phyloP scores from a whole-genome alignment of 2,888 invertebrate species.

The Temnothorax unifasciatus region DNA sequence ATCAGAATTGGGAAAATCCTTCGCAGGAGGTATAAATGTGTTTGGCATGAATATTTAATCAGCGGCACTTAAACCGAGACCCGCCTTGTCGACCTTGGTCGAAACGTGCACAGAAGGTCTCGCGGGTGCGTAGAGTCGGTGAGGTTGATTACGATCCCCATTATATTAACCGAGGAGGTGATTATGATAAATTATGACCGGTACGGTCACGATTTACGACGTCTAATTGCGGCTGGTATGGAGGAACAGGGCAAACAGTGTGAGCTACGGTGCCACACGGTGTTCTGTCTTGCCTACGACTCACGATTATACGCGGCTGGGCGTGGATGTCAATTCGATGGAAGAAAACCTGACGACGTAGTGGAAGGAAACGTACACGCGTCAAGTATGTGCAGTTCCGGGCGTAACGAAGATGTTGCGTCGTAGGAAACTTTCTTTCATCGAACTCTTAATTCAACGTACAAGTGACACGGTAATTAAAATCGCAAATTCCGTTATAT shows the following conservation, averaged over 20 bases:
- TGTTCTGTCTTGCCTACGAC: constrained; percentile 67
- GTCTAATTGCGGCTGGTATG: constrained; percentile 76
- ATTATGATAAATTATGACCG: constrained; percentile 77
- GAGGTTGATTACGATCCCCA: constrained; percentile 60
- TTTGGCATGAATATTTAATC: constrained; percentile 37
- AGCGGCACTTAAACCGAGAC: constrained; percentile 31
- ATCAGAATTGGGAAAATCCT: not conserved
- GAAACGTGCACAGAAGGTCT: constrained; percentile 39
- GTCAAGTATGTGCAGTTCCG: constrained; percentile 5
- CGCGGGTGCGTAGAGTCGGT: not conserved
- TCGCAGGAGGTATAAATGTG: not conserved
- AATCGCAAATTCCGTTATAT: constrained; percentile 1
- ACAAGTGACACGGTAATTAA: not conserved
- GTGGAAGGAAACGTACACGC: constrained; percentile 43
- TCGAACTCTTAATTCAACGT: not conserved
- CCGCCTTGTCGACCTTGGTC: constrained; percentile 62
- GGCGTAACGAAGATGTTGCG: not conserved
- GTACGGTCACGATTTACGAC: constrained; percentile 78
- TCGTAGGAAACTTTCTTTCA: constrained; percentile 12
- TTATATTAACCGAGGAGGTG: constrained; percentile 67
- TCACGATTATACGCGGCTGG: constrained; percentile 74
- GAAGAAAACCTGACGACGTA: constrained; percentile 75
- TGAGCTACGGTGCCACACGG: constrained; percentile 40
- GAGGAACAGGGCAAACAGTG: constrained; percentile 71
- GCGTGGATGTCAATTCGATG: constrained; percentile 74